Conservation (phyloP, 2,797 vertebrate genomes). For the Cuculus canorus region DNA sequence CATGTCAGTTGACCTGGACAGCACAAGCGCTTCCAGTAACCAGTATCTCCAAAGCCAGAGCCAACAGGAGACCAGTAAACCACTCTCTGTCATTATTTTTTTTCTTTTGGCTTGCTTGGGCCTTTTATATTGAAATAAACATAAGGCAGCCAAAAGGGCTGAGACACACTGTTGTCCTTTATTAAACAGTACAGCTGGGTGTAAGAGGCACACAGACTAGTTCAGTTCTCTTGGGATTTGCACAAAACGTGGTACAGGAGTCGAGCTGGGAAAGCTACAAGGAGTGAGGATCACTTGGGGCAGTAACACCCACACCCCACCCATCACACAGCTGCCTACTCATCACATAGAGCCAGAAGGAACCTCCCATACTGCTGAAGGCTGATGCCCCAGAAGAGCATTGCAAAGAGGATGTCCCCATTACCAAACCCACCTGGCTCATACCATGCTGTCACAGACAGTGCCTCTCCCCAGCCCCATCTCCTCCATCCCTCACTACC, state of each 20-base stretch:
- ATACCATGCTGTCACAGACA: rapidly evolving
- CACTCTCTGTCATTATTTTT: background rate
- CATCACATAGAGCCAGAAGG: background rate
- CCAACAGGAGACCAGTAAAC: background rate
- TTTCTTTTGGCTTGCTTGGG: background rate
- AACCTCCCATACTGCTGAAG: background rate
- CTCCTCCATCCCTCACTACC: background rate
- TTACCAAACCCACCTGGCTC: background rate
- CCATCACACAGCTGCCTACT: background rate
- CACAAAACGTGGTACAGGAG: background rate
- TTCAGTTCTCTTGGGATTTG: conserved; percentile 53
- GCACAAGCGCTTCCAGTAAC: background rate
- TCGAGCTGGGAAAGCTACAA: conserved; percentile 1
- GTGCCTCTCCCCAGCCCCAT: rapidly evolving
- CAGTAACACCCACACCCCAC: background rate
- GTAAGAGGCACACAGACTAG: conserved; percentile 32
- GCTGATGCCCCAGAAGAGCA: background rate
- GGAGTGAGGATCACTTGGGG: background rate
- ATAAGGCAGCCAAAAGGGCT: background rate
- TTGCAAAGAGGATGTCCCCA: background rate
- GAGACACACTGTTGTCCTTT: conserved; percentile 27
- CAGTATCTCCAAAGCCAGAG: background rate
- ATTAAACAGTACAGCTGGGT: conserved; percentile 37
- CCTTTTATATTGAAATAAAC: conserved; percentile 24
- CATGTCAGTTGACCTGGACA: background rate